Evolutionary conservation across 2,113 vertebrate species (phyloP), one percentile per base, ranked within the genome.

Genomic region (Gallinago paraguaiae): DNA sequence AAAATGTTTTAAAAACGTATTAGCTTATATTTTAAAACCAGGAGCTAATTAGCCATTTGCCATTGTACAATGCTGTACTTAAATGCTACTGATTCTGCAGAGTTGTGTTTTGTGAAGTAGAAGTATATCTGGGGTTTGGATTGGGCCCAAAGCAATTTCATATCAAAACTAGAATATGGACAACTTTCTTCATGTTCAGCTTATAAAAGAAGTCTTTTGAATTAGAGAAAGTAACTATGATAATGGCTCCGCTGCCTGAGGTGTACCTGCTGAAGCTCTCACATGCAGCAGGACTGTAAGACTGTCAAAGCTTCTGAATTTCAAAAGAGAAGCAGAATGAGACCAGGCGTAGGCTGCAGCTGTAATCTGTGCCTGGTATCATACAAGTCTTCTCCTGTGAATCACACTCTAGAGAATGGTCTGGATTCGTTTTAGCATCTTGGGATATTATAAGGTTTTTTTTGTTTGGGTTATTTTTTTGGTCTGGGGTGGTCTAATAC

Each of bases 311-410:
- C 88, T 87, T 39, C 91, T 96, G 88, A 86, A 92, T 94, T 95
- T 93, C 88, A 76, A 72, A 84, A 75, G 70, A 91, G 83, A 79
- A 93, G 78, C 83, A 91, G 92, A 92, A 92, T 89, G 88, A 96
- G 90, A 78, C 93, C 84, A 81, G 65, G 93, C 74, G 92, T 96
- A 84, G 95, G 96, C 88, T 96, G 93, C 77, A 95, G 90, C 96
- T 95, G 92, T 95, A 96, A 94, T 89, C 88, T 94, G 64, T 64
- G 61, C 96, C 82, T 72, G 86, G 86, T 95, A 94, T 80, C 82
- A 78, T 86, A 39, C 82, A 59, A 92, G 88, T 84, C 80, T 80
- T 91, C 91, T 95, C 88, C 93, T 81, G 76, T 94, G 95, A 95
- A 94, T 97, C 95, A 94, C 31, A 9, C 63, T 93, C 53, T 31